Percentiles rank a stretch among this genome's conserved stretches.
These are phyloP conservation scores for Hemicentrotus pulcherrimus DNA, from an alignment of 35 echinoderm and acorn worm species.

Conservation along the genomic window DNA sequence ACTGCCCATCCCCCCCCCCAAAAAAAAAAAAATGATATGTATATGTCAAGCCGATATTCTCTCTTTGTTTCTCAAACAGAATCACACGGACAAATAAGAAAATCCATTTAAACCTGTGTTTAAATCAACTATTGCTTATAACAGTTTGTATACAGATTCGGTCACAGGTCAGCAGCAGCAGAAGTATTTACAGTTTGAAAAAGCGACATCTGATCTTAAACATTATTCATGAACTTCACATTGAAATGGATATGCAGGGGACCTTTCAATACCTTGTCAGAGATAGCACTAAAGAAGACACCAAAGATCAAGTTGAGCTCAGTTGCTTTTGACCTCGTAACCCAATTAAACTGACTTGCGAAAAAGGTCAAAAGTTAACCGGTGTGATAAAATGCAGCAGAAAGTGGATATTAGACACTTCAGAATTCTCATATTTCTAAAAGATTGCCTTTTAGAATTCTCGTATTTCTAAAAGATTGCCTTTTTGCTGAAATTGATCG, in stretches of 20 bases:
- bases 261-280: background rate
- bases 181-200: background rate
- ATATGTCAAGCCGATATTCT: background rate
- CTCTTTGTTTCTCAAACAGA: background rate
- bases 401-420: background rate
- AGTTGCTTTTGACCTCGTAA: background rate
- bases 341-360: background rate
- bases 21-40: background rate
- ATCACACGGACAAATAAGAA: background rate
- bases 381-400: background rate
- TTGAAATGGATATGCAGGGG: background rate
- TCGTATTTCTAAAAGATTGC: background rate
- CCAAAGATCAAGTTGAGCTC: background rate
- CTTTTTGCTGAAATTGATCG: background rate
- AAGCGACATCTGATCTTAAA: background rate
- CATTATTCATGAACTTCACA: slow-evolving; percentile 19
- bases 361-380: background rate
- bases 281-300: background rate
- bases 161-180: background rate
- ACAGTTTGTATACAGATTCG: background rate
- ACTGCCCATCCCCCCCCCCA: too few relatives aligned
- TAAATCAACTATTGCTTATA: background rate
- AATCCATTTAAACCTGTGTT: background rate
- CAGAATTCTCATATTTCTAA: background rate
- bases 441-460: background rate